Base-by-base conservation (phyloP, 64 coral and sea anemone genomes). In the Orbicella faveolata region DNA sequence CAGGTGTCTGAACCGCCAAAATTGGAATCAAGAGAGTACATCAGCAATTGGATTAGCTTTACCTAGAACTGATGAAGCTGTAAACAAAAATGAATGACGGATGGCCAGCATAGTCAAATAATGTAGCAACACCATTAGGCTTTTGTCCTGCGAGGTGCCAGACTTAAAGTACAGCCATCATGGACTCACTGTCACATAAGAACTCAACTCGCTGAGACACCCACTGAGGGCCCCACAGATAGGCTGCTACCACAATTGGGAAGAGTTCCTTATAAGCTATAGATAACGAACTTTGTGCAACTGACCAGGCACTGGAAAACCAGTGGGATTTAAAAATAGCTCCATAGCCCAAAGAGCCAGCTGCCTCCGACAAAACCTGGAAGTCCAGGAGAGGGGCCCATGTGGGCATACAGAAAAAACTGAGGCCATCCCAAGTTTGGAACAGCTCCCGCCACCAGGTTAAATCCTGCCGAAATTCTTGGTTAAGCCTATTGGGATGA, bases 211-310 rank as follows among this genome's bases (percentile, higher is more conserved):
- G 67, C 41, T 25, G 12, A 21, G 18, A 44, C 11, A 14, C 23
- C 83, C 83, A 87, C 34, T 52, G 34, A 36, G 36, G 26, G 39
- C 83, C 83, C 83, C 83, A 73, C 34, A 87, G 6, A 36, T 23
- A 61, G 34, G 81, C 81, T 20, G 81, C 44, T 41, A 64, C 16
- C 9, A 82, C 48, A 9, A 82, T 54, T 17, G 55, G 82, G 18
- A 30, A 69, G 6, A 85, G 82, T 63, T 87, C 83, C 67, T 83
- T 88, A 52, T 88, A 88, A 0, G 73, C 85, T 33, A 88, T 88
- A 9, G 73, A 75, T 8, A 75, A 75, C 39, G 44, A 52, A 1
- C 25, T 70, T 37, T 86, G 83, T 2, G 6, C 20, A 15, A 34
- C 35, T 21, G 33, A 72, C 66, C 64, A 72, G 9, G 67, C 30